Base-by-base conservation (phyloP, 2,888 invertebrate genomes). In the Agapostemon virescens region DNA sequence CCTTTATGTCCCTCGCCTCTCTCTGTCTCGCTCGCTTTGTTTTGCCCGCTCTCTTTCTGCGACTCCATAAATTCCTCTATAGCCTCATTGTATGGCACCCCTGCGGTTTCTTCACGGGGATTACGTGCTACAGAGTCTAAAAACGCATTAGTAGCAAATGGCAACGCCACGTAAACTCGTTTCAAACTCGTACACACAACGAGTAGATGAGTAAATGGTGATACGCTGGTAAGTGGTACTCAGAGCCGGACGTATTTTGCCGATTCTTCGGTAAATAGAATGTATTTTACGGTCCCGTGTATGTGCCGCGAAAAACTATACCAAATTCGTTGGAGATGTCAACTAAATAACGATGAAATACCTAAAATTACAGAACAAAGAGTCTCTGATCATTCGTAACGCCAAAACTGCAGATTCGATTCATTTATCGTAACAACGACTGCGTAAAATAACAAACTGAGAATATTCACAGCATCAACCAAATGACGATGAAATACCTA, bases 81-180 rank as follows among this genome's bases (percentile, higher is more conserved):
- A 69, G 49, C 26, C 71, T 40, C n/a, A 17, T 45, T 40, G 58
- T 30, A 67, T 33, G 23, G 72, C 64, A 75, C 73, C 77, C 82
- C 82, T 61, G 76, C 33, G 68, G 84, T 40, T 81, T 86, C 77
- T 84, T 84, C 78, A 77, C 70, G 58, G 69, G 68, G 66, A n/a
- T 45, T 52, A 79, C 77, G 67, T 63, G 73, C 69, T 66, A 26
- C 74, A 74, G 76, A 81, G 73, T 74, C 77, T 79, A 73, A 82
- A 78, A 79, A 81, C 74, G 74, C 85, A 85, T 86, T 86, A 85
- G 71, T 42, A 55, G 74, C 63, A 81, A 85, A 84, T 82, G 82
- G 77, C 69, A 77, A 74, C 78, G 76, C 73, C 69, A 26, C 69
- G 73, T 84, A 73, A 82, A 84, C 77, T 74, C 72, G 66, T 64